These are phyloP conservation scores for Clarias platycephalus DNA, from an alignment of 2,797 vertebrate species.

Conservation along the genomic window DNA sequence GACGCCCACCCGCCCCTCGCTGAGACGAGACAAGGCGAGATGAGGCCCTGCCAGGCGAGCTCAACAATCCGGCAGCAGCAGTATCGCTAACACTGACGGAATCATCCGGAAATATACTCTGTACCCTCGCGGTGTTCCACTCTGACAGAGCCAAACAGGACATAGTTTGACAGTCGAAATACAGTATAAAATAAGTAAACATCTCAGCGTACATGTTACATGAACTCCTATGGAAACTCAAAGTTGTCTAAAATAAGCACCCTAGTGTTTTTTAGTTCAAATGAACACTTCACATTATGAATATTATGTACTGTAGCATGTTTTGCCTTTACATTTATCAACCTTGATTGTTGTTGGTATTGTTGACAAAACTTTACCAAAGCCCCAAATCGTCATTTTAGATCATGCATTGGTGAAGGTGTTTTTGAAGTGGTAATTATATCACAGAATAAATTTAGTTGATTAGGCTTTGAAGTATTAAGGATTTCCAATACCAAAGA, in stretches of 20 bases:
- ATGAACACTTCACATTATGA: not conserved
- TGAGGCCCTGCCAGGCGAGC: slow-evolving; percentile 51
- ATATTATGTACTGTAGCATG: not conserved
- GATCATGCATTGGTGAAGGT: not conserved
- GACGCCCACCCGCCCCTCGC: slow-evolving; percentile 52
- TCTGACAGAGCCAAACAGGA: slow-evolving; percentile 48
- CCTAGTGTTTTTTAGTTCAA: not conserved
- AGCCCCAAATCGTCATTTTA: not conserved
- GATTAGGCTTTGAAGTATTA: not conserved
- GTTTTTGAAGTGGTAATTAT: not conserved
- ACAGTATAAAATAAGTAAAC: slow-evolving; percentile 44
- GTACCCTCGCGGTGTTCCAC: slow-evolving; percentile 48
- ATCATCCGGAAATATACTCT: slow-evolving; percentile 56
- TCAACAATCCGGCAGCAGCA: slow-evolving; percentile 49
- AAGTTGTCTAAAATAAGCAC: slow-evolving; percentile 23
- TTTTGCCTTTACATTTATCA: not conserved
- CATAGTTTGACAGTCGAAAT: slow-evolving; percentile 47
- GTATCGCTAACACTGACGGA: slow-evolving; percentile 54
- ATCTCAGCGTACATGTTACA: slow-evolving; percentile 34
- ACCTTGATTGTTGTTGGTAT: not conserved
- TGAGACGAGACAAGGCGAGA: slow-evolving; percentile 51
- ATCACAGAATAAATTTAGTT: not conserved
- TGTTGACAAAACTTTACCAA: not conserved
- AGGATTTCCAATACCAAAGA: not conserved
- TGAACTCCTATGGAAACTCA: slow-evolving; percentile 29